Conservation (phyloP, 2,797 vertebrate genomes). For the Manis javanica region DNA sequence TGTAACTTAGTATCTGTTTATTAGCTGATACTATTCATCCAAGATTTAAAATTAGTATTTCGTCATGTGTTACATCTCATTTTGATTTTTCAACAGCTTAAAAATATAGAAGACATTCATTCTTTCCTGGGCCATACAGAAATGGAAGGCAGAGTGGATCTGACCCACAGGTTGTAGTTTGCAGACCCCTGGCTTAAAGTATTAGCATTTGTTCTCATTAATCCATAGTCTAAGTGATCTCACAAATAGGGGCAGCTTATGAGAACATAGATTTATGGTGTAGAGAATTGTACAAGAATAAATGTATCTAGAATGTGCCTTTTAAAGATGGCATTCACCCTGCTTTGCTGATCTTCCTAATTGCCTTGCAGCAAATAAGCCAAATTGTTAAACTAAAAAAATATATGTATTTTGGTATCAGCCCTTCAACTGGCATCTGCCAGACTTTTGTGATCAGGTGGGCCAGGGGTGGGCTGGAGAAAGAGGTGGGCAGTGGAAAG, state of each 20-base stretch:
- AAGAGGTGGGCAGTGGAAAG: neutral
- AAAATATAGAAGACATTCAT: neutral
- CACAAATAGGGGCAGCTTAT: neutral
- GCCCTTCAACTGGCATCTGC: neutral
- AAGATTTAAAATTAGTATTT: neutral
- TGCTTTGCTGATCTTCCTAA: neutral
- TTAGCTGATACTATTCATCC: no score
- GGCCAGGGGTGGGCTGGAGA: neutral
- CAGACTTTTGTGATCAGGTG: neutral
- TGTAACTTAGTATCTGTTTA: neutral
- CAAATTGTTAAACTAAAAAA: neutral
- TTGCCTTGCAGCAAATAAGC: neutral
- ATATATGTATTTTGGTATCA: neutral
- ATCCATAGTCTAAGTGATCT: neutral
- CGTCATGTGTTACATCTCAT: neutral
- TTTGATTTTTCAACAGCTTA: neutral
- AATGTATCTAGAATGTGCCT: neutral
- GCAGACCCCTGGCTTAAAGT: neutral
- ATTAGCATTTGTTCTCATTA: neutral
- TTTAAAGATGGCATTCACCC: neutral
- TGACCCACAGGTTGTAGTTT: neutral
- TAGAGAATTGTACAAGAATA: neutral
- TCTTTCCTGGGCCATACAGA: rapidly evolving
- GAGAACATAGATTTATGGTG: neutral
- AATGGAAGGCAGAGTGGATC: neutral